These are phyloP conservation scores for Nyctibius bracteatus DNA, from an alignment of 2,113 vertebrate species.

Conservation along the genomic window DNA sequence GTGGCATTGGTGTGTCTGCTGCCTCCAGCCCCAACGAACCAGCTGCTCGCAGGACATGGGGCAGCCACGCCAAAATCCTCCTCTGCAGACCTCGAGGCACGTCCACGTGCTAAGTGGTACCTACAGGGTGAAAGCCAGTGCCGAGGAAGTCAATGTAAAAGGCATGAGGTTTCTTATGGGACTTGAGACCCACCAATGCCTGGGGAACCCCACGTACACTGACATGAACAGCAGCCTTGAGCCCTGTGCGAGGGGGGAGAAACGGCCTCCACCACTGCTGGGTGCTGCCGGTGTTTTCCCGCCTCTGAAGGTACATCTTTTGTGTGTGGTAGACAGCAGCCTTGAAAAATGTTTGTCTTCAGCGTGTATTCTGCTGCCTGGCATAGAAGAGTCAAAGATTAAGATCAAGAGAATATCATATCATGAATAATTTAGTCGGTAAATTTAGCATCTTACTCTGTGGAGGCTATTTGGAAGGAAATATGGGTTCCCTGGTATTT, in stretches of 20 bases:
- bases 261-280: rapidly evolving
- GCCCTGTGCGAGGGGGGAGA: background rate
- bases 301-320: background rate
- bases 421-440: slow-evolving; percentile 46
- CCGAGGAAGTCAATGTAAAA: background rate
- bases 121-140: background rate
- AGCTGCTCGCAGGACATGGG: rapidly evolving
- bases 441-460: slow-evolving; percentile 17
- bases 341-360: background rate
- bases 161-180: too few species aligned
- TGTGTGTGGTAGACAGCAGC: background rate
- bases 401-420: slow-evolving; percentile 29
- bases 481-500: background rate
- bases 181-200: background rate
- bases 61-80: background rate
- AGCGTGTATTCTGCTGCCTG: background rate
- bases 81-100: background rate
- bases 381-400: slow-evolving; percentile 25
- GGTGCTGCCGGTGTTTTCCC: too few species aligned
- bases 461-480: background rate
- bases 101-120: rapidly evolving
- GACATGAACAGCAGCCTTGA: background rate
- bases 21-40: background rate
- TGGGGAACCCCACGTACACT: too few species aligned
- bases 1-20: too few species aligned